Evolutionary conservation across 2,888 invertebrate genomes (phyloP), one percentile per base, ranked within the genome.

Genomic region (Pheosia tremula): DNA sequence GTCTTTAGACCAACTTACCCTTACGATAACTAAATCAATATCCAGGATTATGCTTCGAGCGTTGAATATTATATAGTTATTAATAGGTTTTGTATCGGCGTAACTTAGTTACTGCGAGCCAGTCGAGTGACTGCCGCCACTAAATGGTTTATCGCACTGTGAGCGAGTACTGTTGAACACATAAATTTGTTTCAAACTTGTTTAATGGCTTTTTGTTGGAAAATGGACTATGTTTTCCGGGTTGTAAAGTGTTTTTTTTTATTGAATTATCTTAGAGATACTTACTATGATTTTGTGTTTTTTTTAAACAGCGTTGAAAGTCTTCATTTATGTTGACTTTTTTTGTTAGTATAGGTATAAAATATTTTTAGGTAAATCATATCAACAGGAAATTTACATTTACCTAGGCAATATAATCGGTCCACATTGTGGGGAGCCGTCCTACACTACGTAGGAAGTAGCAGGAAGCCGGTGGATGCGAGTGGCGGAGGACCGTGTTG

Each of bases 71-170:
- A 57, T 58, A 63, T 58, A 60, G 68, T 71, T 65, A 78, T 78
- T 73, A 77, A 78, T 80, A 69, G 77, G 69, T 69, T 77, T 68
- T 75, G 69, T 78, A 72, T 68, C 61, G 56, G 67, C 69, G 59
- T 77, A 80, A 80, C 77, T 59, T 7, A 65, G 72, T 80, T 79
- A 79, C 63, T 63, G 66, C 67, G 57, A 63, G 60, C 64, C 59
- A 56, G 62, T 24, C 9, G 60, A 58, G 54, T 58, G 55, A 39
- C 39, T 55, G 3, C 13, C 38, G 55, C n/a, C 4, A 10, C 57
- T 68, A 65, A 68, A 53, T 59, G 52, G 62, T 59, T 69, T 65
- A 60, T 45, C 45, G 41, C 24, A 41, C 39, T 47, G 43, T 64
- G 55, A 61, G 64, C 41, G 60, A 10, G 37, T 36, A 54, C 53